A percentile compares a stretch with the other conserved stretches of the same genome.
These are phyloP conservation scores for Dendrocopos noguchii DNA, from an alignment of 2,113 vertebrate species.

Conservation along the genomic window DNA sequence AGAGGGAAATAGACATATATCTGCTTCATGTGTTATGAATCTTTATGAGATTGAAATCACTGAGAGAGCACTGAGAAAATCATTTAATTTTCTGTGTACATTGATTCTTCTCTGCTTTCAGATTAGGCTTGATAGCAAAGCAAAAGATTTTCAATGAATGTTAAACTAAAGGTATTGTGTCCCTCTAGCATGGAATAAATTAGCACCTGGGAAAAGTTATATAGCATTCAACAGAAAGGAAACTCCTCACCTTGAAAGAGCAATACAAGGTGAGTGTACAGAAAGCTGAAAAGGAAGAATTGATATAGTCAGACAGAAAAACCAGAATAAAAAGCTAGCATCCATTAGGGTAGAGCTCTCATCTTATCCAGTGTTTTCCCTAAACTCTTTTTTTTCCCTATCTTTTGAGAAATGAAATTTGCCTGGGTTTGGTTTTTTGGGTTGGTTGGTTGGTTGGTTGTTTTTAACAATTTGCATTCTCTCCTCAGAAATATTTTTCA, in stretches of 20 bases:
- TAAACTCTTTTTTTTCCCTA: neutral
- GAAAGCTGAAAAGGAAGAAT: neutral
- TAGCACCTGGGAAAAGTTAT: neutral
- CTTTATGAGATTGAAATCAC: neutral
- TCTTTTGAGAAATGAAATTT: neutral
- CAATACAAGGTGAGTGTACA: neutral
- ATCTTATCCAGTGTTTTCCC: neutral
- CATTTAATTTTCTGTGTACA: neutral
- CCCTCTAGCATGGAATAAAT: neutral
- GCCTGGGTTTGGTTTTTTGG: neutral
- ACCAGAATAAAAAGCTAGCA: neutral
- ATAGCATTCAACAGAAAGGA: neutral
- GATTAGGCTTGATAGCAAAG: constrained; percentile 3
- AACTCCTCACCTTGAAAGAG: neutral
- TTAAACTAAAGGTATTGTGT: neutral
- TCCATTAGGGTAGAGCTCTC: neutral
- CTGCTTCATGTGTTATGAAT: neutral
- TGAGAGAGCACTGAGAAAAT: neutral
- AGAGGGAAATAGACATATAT: neutral
- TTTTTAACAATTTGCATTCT: neutral
- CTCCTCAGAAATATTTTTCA: neutral
- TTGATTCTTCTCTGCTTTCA: constrained; percentile 26
- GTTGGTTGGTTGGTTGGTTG: no score
- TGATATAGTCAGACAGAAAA: neutral
- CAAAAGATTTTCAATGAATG: neutral